A percentile compares a stretch with the other conserved stretches of the same genome.
Evolutionary conservation across 2,113 vertebrate genomes (phyloP).

Genomic region (Donacobius atricapilla): DNA sequence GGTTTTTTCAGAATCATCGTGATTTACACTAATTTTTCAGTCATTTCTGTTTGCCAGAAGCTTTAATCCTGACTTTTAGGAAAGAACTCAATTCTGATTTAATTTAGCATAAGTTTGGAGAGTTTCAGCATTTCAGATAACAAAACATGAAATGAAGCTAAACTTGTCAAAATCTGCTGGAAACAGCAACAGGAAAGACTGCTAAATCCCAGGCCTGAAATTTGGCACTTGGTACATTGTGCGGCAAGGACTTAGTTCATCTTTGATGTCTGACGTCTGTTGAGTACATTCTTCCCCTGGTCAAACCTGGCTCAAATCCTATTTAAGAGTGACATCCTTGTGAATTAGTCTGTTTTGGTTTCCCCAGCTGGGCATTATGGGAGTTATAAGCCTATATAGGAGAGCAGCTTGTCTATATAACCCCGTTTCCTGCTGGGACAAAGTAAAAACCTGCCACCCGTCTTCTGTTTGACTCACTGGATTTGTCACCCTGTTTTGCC

Average conservation of each 20-base stretch:
- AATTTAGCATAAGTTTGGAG: not conserved
- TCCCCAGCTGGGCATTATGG: constrained; percentile 71
- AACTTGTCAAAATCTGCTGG: not conserved
- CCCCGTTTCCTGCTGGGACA: not conserved
- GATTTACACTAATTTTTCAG: not conserved
- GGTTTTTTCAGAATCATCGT: not conserved
- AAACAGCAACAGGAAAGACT: not conserved
- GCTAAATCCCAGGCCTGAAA: not conserved
- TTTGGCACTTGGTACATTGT: not conserved
- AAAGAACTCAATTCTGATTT: not conserved
- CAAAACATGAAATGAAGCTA: not conserved
- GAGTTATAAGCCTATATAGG: constrained; percentile 74
- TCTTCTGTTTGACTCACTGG: constrained; percentile 34
- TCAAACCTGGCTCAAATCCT: constrained; percentile 82
- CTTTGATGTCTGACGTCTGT: constrained; percentile 46
- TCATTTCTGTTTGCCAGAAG: not conserved
- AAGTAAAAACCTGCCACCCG: not conserved
- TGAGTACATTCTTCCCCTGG: not conserved
- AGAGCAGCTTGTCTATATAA: constrained; percentile 79
- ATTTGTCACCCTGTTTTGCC: constrained; percentile 58
- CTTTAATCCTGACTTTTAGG: not conserved
- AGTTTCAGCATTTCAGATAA: not conserved
- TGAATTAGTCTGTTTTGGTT: constrained; percentile 83
- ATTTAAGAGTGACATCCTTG: constrained; percentile 82
- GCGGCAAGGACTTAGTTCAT: not conserved